Evolutionary conservation across 1,140 invertebrate species (phyloP), one percentile per base, ranked within the genome.

Genomic region (Dreissena rostriformis): DNA sequence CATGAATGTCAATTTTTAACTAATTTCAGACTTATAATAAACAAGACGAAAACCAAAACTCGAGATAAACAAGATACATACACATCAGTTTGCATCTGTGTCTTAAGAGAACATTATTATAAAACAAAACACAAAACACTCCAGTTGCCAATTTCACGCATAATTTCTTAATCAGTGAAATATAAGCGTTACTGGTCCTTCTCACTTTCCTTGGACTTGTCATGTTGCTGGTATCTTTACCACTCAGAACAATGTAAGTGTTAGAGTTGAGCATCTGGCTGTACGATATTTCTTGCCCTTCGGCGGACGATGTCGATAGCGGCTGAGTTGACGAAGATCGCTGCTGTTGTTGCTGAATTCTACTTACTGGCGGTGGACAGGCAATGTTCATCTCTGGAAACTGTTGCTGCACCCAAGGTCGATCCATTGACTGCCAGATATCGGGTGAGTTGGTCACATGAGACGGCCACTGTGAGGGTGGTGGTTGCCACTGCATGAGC

Each of bases 391-490:
- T 57, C 63, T 79, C 39, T 52, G 49, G 67, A 51, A 24, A 55
- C 65, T 68, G 63, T 29, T 79, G 65, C 77, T 79, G 77, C 24
- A 79, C 77, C 77, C 63, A 68, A 24, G 65, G 29, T 51, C 65
- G 63, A 68, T 79, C 66, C 77, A 68, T 67, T 22, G 77, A 79
- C 39, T 70, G 2, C 77, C 65, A 68, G 6, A 68, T 55, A 76
- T 55, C 49, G 65, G 77, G 49, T 79, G 77, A 26, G 65, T 68
- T 79, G 19, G 49, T 55, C 65, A 79, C 77, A 14, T 79, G 8
- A 53, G 77, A 51, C 26, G 63, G 77, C 77, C 77, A 79, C 51
- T 79, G 28, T 17, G 63, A 53, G 66, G 77, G 63, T 22, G 68
- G 65, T 79, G 77, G 77, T 66, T 79, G 77, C 66, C 77, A 79